phyloP scores from a whole-genome alignment of 2,797 vertebrate species.

The Helostoma temminkii region DNA sequence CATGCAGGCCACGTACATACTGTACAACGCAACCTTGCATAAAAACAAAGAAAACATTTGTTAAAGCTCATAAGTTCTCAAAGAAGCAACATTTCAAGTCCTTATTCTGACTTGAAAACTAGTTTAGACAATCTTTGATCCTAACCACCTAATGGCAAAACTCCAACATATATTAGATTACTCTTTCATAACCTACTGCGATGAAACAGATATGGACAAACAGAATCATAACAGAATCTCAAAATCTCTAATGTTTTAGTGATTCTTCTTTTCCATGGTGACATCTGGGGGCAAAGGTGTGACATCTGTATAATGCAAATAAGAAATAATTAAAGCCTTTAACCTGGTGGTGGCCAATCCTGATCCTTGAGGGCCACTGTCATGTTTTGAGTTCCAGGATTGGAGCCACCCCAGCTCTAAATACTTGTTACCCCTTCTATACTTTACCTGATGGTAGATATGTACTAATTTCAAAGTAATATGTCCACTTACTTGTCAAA shows the following conservation, averaged over 20 bases:
- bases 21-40: conserved; percentile 91
- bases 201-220: too few species aligned
- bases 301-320: neutral
- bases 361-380: too few species aligned
- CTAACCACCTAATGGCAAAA: neutral
- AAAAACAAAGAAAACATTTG: neutral
- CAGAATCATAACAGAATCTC: neutral
- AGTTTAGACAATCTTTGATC: neutral
- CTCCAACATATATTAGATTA: neutral
- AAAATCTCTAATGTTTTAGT: neutral
- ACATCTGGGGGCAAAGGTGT: conserved; percentile 6
- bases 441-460: too few species aligned
- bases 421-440: neutral
- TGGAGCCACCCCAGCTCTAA: too few species aligned
- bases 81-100: neutral
- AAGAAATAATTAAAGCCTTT: neutral
- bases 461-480: too few species aligned
- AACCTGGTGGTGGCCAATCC: too few species aligned
- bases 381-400: too few species aligned
- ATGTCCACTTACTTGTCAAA: too few species aligned
- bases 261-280: conserved; percentile 20
- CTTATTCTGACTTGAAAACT: neutral
- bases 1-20: conserved; percentile 99
- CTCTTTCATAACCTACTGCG: too few species aligned
- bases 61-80: neutral